Evolutionary conservation across 2,113 vertebrate genomes (phyloP), one percentile per base, ranked within the genome.

Genomic region (Sylvia atricapilla): DNA sequence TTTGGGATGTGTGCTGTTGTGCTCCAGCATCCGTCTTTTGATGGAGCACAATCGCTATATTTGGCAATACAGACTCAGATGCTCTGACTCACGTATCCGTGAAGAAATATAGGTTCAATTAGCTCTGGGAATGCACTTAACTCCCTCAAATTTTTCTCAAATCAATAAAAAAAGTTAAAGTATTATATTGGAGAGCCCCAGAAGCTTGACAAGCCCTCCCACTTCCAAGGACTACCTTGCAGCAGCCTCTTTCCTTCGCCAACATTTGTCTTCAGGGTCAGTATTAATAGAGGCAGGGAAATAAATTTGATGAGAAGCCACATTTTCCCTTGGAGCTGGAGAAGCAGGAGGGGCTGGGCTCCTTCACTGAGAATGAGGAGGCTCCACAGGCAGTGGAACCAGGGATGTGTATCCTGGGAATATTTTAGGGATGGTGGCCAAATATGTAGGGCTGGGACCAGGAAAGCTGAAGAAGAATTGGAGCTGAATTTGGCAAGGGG

Each of bases 91-190:
- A 94, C 33, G 13, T 72, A 90, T 89, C 91, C 49, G 50, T 47
- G 74, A 78, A 94, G 93, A 97, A 94, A 95, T 79, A 94, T 24
- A 64, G 84, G 64, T 92, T 92, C 80, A 84, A 15, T 95, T 96
- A 94, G 60, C 73, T 78, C 69, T 31, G 58, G 66, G 69, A 94
- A 87, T 43, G 77, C 89, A 87, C 64, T 95, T 78, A 63, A 78
- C 86, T 82, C 44, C 76, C 84, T 87, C 84, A 64, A 67, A 15
- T 90, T 83, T 93, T 89, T 87, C 80, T 84, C 44, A 24, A 87
- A 96, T 94, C 80, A 47, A 95, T 94, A 90, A 74, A 84, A 84
- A 89, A 87, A 70, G 37, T 84, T 63, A 37, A 75, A 9, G 1
- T 14, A 6, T 43, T 55, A 13, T 59, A 84, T 75, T 60, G 69